A percentile compares a stretch with the other conserved stretches of the same genome.
Evolutionary conservation across 2,888 invertebrate species (phyloP).

Genomic region (Nephrocerus scutellatus): DNA sequence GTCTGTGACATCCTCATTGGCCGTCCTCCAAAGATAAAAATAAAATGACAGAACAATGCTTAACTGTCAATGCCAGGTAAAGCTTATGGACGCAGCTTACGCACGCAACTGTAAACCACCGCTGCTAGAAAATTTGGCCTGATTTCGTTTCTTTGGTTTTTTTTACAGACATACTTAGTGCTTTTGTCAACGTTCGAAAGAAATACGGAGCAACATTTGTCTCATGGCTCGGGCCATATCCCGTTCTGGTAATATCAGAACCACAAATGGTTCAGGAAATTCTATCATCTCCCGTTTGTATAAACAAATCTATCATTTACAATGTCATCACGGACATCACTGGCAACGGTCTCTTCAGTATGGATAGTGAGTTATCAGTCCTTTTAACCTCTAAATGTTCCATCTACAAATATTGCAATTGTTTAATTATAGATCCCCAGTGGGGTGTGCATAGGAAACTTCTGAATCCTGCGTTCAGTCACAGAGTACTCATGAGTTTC

Average conservation of each 20-base stretch:
- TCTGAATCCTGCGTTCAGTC: constrained; percentile 40
- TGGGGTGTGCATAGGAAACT: constrained; percentile 40
- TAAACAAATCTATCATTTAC: constrained; percentile 38
- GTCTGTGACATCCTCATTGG: no score
- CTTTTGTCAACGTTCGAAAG: no score
- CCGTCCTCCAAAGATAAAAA: no score
- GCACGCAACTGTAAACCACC: no score
- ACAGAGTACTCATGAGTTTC: constrained; percentile 37
- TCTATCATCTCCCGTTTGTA: constrained; percentile 37
- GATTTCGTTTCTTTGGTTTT: no score
- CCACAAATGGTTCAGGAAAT: constrained; percentile 37
- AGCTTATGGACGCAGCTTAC: no score
- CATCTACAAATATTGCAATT: no score
- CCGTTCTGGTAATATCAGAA: constrained; percentile 37
- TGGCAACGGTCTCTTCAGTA: constrained; percentile 37
- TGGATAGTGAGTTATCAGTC: constrained; percentile 33
- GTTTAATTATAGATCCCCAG: constrained; percentile 37
- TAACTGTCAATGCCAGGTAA: no score
- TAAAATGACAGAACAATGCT: no score
- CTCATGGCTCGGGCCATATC: constrained; percentile 42
- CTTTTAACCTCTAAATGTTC: no score
- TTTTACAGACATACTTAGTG: no score
- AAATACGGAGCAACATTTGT: constrained; percentile 29
- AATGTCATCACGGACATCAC: constrained; percentile 36
- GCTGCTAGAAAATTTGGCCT: no score